Base-by-base conservation (phyloP, 2,888 invertebrate species). In the Coleophora flavipennella region DNA sequence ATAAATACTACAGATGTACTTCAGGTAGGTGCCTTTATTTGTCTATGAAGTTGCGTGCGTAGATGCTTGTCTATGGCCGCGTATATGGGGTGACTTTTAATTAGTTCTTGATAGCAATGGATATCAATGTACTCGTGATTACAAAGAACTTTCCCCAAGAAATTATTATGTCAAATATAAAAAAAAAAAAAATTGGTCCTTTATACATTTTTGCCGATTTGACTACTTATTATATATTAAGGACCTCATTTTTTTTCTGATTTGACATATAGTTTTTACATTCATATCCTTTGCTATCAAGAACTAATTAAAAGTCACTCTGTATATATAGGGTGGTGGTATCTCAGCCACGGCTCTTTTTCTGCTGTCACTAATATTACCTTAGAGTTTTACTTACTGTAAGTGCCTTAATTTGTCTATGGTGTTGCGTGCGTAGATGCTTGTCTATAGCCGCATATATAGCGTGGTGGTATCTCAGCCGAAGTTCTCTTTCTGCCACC, bases 271-370 rank as follows among this genome's bases (percentile, higher is more conserved):
- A n/a, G n/a, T n/a, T n/a, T n/a, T n/a, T n/a, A n/a, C n/a, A n/a
- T n/a, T n/a, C n/a, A n/a, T n/a, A n/a, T n/a, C n/a, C n/a, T n/a
- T n/a, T n/a, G n/a, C n/a, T n/a, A n/a, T n/a, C n/a, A n/a, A n/a
- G n/a, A n/a, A n/a, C n/a, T n/a, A n/a, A n/a, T n/a, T n/a, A n/a
- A n/a, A n/a, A n/a, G n/a, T n/a, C n/a, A n/a, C n/a, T n/a, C n/a
- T n/a, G n/a, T n/a, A n/a, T n/a, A n/a, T n/a, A n/a, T n/a, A n/a
- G 88, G 85, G 56, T 95, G 94, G 68, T 94, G 93, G 73, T 94
- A 95, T 61, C 94, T 92, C 64, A 94, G 91, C 36, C 92, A 89
- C 45, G 96, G 57, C 81, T 87, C 68, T 69, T 78, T 64, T 85
- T 78, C 65, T 62, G 60, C 66, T 37, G 37, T 62, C 50, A 41